Evolutionary conservation across 2,797 vertebrate genomes (phyloP).

Genomic region (Kryptopterus vitreolus): DNA sequence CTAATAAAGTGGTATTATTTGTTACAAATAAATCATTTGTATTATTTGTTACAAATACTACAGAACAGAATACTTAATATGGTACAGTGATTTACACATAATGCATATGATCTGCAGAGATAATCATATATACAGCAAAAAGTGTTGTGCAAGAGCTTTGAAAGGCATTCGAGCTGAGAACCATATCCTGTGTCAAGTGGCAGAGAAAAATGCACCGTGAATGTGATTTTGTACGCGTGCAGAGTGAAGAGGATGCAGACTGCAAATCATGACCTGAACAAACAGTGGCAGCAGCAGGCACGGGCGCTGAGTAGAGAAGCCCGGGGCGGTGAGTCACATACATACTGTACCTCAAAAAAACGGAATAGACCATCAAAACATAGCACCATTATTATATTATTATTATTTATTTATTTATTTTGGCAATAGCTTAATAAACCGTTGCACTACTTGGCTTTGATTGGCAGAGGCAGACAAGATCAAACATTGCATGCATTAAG

Average conservation of each 20-base stretch:
- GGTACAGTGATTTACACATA: not conserved
- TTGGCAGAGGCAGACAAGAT: conserved; percentile 47
- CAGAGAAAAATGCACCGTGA: not conserved
- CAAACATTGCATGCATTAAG: conserved; percentile 33
- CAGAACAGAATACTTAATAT: not conserved
- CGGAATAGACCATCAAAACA: not conserved
- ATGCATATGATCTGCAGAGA: not conserved
- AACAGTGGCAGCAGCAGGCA: conserved; percentile 72
- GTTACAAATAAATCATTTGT: too few relatives aligned
- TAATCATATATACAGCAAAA: not conserved
- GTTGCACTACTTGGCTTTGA: conserved; percentile 22
- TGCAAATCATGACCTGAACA: conserved; percentile 54
- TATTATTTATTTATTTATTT: too few relatives aligned
- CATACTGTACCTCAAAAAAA: not conserved
- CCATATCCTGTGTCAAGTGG: not conserved
- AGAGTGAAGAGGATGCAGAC: conserved; percentile 68
- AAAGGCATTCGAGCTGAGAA: not conserved
- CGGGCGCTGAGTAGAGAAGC: conserved; percentile 70
- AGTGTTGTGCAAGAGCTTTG: not conserved
- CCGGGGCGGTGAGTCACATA: conserved; percentile 69
- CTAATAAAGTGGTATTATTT: too few relatives aligned
- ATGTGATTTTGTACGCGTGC: conserved; percentile 40
- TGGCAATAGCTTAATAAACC: too few relatives aligned
- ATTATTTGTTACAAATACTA: not conserved
- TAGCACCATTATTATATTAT: too few relatives aligned